Conservation (phyloP, 1,140 invertebrate genomes). For the Archivesica marissinica region DNA sequence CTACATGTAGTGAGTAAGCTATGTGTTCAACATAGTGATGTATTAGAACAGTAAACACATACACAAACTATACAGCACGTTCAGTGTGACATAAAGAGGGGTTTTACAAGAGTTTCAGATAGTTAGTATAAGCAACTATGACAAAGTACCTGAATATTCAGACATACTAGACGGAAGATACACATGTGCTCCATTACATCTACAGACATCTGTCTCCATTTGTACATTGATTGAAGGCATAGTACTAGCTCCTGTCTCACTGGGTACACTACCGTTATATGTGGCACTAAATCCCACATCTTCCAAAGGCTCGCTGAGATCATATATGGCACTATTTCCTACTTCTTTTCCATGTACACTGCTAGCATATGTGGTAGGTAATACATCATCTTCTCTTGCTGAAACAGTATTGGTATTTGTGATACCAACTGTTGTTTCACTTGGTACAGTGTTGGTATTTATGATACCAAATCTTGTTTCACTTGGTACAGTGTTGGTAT, state of each 20-base stretch:
- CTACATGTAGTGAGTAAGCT: too few relatives aligned
- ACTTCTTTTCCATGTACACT: background rate
- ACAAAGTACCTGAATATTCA: slow-evolving; percentile 13
- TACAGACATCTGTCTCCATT: background rate
- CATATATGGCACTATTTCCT: background rate
- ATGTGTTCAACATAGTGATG: too few relatives aligned
- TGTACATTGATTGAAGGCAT: background rate
- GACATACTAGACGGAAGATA: background rate
- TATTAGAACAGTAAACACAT: background rate
- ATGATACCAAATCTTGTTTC: too few relatives aligned
- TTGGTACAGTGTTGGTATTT: background rate
- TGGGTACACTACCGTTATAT: background rate
- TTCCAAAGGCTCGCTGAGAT: background rate
- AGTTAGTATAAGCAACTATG: slow-evolving; percentile 18
- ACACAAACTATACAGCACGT: background rate
- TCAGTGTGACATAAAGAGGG: background rate
- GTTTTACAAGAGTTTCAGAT: background rate
- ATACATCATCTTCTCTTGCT: background rate
- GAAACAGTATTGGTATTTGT: background rate
- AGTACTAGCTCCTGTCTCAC: background rate
- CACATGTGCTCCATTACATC: background rate
- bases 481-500: background rate
- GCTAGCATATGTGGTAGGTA: too few relatives aligned
- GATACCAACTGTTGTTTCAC: background rate
- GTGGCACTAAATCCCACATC: too few relatives aligned